Percentiles rank a stretch among this genome's conserved stretches.
Evolutionary conservation across 2,888 invertebrate genomes (phyloP).

Genomic region (Agrochola lota): DNA sequence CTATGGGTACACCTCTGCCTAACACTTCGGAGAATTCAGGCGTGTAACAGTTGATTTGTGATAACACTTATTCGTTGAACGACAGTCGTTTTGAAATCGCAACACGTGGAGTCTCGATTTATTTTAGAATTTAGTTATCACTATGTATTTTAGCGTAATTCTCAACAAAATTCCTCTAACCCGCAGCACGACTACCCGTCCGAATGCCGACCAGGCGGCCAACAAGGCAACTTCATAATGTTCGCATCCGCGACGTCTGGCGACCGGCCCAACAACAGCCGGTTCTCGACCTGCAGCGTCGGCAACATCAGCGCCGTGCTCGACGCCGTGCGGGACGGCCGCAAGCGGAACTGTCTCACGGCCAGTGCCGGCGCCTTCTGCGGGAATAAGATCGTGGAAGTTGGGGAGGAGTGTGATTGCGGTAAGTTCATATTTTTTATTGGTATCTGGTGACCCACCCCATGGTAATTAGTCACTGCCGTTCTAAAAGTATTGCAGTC

Average conservation of each 20-base stretch:
- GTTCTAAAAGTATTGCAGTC: no score
- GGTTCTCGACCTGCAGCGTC: conserved; percentile 98
- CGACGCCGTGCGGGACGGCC: conserved; percentile 96
- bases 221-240: conserved; percentile 99
- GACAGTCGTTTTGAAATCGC: no score
- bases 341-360: conserved; percentile 98
- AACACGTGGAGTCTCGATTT: no score
- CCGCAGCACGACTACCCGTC: conserved; percentile 97
- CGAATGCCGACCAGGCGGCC: conserved; percentile 97
- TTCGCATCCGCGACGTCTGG: conserved; percentile 99
- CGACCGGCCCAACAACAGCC: conserved; percentile 99
- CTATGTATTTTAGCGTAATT: no score
- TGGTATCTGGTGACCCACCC: no score
- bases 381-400: conserved; percentile 99
- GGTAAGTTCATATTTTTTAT: conserved; percentile 79
- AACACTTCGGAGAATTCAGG: no score
- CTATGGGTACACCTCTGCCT: no score
- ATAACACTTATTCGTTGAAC: no score
- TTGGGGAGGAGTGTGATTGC: conserved; percentile 99
- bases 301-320: conserved; percentile 98
- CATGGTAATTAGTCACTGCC: no score
- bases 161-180: background rate
- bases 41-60: no score
- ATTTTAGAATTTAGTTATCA: no score
- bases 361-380: conserved; percentile 98